These are phyloP conservation scores for Eulemur coronatus DNA, from an alignment of 2,797 vertebrate species.

Conservation along the genomic window DNA sequence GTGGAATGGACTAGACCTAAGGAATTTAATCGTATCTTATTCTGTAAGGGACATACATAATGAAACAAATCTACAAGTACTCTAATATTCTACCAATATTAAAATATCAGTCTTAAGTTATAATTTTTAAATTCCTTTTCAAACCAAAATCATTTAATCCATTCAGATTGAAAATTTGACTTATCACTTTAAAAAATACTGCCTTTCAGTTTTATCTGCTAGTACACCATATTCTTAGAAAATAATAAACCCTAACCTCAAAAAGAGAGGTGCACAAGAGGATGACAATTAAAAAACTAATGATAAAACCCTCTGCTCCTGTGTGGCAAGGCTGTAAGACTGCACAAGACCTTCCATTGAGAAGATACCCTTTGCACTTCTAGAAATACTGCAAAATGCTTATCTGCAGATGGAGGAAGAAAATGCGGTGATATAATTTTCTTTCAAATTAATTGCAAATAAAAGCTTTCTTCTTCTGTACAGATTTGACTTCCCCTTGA, in stretches of 20 bases:
- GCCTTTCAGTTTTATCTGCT: conserved; percentile 15
- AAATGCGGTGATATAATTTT: conserved; percentile 60
- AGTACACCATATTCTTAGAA: background rate
- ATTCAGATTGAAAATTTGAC: background rate
- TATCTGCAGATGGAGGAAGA: conserved; percentile 48
- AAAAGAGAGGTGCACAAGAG: background rate
- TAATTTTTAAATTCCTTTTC: background rate
- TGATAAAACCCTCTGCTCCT: background rate
- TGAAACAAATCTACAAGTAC: background rate
- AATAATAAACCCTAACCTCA: conserved; percentile 7
- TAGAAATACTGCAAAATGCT: conserved; percentile 61
- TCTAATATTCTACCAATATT: background rate
- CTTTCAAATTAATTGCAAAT: conserved; percentile 74
- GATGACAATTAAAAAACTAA: background rate
- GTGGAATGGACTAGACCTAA: background rate
- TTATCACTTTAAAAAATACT: background rate
- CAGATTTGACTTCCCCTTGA: conserved; percentile 26
- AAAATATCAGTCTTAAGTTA: background rate
- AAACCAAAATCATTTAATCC: background rate
- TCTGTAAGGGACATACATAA: background rate
- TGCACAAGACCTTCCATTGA: background rate
- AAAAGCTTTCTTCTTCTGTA: conserved; percentile 64
- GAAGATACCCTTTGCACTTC: conserved; percentile 46
- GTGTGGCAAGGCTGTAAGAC: conserved; percentile 47
- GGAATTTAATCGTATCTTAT: background rate